Conservation (phyloP, 2,113 vertebrate species). For the Sander vitreus region DNA sequence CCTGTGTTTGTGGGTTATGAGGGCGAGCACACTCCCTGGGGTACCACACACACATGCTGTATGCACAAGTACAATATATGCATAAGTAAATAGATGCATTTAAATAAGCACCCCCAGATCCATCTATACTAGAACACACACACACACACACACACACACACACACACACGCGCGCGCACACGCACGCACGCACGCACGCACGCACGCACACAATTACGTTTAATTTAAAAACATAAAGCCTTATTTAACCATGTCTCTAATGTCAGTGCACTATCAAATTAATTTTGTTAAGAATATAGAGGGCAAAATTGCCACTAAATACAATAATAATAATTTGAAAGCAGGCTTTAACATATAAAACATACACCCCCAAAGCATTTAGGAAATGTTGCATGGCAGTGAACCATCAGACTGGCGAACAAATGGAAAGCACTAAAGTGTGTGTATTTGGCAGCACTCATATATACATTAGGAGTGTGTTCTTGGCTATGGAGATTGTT, state of each 20-base stretch:
- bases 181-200: too few species aligned
- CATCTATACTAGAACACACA: neutral
- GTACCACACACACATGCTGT: slow-evolving; percentile 17
- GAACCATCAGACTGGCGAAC: slow-evolving; percentile 17
- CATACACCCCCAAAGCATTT: neutral
- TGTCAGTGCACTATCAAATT: neutral
- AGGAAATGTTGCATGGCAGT: neutral
- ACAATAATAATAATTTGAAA: slow-evolving; percentile 1
- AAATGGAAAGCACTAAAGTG: slow-evolving; percentile 44
- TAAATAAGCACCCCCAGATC: slow-evolving; percentile 4
- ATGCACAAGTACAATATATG: slow-evolving; percentile 28
- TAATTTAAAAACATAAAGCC: neutral
- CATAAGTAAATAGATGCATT: slow-evolving; percentile 10
- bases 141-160: neutral
- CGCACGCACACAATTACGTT: neutral
- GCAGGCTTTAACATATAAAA: slow-evolving; percentile 16
- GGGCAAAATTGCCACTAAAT: neutral
- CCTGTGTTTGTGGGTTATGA: slow-evolving; percentile 62
- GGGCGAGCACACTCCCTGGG: slow-evolving; percentile 48
- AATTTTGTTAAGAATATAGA: neutral
- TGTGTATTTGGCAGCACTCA: slow-evolving; percentile 37
- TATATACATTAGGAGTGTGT: slow-evolving; percentile 50
- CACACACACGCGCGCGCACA: too few species aligned
- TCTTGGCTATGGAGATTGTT: slow-evolving; percentile 15
- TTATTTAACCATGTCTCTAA: neutral